These are phyloP conservation scores for Corvus moneduloides DNA, from an alignment of 2,113 vertebrate species.

Conservation along the genomic window DNA sequence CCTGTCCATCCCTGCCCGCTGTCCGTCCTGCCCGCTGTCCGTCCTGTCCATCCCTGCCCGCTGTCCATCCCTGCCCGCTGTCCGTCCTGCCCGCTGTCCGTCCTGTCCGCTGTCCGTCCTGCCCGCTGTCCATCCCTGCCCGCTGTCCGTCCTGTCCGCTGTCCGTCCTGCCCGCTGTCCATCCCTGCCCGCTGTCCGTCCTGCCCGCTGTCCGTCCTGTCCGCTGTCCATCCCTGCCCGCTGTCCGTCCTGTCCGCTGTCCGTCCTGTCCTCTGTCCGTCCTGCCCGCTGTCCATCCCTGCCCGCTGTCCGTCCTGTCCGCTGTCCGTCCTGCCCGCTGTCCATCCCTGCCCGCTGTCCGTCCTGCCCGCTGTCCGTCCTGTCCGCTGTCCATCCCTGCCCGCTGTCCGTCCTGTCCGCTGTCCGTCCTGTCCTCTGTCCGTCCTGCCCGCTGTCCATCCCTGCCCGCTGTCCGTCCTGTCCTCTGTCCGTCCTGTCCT, in stretches of 20 bases:
- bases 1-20: neutral
- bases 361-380: no score
- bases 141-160: neutral
- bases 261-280: neutral
- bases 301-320: neutral
- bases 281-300: rapidly evolving
- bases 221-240: rapidly evolving
- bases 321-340: neutral
- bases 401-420: rapidly evolving
- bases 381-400: no score
- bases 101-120: neutral
- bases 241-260: rapidly evolving
- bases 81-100: neutral
- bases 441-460: no score
- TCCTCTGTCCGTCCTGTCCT: no score
- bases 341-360: no score
- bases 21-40: no score
- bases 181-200: no score
- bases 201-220: rapidly evolving
- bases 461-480: no score
- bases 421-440: no score
- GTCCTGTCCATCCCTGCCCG: no score
- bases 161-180: no score
- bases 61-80: no score
- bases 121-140: neutral